phyloP scores from a whole-genome alignment of 2,113 vertebrate species.

The Ptilorrhoa leucosticta region DNA sequence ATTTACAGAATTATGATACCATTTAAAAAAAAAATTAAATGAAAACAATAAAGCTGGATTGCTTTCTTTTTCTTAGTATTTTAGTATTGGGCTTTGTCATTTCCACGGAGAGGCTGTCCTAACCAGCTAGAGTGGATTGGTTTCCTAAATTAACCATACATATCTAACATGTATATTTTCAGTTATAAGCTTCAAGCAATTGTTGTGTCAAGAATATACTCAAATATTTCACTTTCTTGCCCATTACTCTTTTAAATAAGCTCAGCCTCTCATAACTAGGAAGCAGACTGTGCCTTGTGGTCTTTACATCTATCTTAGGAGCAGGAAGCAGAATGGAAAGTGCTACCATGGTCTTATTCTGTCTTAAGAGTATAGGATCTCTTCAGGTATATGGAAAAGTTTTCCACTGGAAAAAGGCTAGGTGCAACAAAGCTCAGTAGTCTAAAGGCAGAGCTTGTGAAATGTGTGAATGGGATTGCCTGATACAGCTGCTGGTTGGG shows the following conservation, averaged over 20 bases:
- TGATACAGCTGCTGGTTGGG: accelerated
- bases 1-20: not conserved
- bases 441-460: not conserved
- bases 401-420: not conserved
- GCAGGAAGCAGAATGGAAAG: not conserved
- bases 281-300: not conserved
- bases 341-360: not conserved
- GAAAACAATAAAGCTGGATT: not conserved
- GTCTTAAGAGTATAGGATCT: not conserved
- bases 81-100: not conserved
- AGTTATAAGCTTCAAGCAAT: not conserved
- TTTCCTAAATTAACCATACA: not conserved
- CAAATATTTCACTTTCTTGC: not conserved
- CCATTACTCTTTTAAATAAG: not conserved
- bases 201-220: not conserved
- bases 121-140: not conserved
- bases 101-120: not conserved
- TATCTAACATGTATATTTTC: not conserved
- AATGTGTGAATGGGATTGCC: not conserved
- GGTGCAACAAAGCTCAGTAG: not conserved
- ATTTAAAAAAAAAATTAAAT: not conserved
- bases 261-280: not conserved
- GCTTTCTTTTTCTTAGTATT: not conserved
- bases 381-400: not conserved
- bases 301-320: not conserved